phyloP scores from a whole-genome alignment of 2,113 vertebrate species.

The Podarcis cretensis region DNA sequence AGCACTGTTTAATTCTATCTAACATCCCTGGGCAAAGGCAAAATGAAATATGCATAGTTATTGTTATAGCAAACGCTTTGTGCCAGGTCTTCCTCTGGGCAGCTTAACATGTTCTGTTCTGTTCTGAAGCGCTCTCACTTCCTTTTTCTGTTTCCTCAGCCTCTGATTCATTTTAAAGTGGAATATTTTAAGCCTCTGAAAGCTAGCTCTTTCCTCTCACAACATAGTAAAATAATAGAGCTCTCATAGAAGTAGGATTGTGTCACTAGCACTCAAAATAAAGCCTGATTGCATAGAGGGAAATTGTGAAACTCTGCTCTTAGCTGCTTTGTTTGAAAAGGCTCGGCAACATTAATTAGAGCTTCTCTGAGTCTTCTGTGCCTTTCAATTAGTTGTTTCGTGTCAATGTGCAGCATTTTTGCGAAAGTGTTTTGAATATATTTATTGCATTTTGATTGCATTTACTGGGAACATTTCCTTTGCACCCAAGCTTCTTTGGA shows the following conservation, averaged over 20 bases:
- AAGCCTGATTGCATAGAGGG: conserved; percentile 46
- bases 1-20: background rate
- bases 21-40: background rate
- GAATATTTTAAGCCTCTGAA: conserved; percentile 28
- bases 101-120: background rate
- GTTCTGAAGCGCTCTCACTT: conserved; percentile 21
- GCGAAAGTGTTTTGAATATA: background rate
- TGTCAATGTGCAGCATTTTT: background rate
- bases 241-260: conserved; percentile 36
- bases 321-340: conserved; percentile 24
- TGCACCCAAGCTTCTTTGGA: conserved; percentile 7
- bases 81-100: background rate
- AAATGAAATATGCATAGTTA: background rate
- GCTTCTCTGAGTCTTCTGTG: background rate
- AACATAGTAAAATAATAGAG: background rate
- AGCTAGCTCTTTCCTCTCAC: conserved; percentile 51
- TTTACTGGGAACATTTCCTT: background rate
- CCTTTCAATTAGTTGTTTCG: conserved; percentile 29
- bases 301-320: conserved; percentile 58
- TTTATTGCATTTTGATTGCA: background rate
- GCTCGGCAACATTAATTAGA: background rate
- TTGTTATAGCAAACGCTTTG: background rate
- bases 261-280: conserved; percentile 53
- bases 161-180: conserved; percentile 45
- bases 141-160: conserved; percentile 34